Conservation (phyloP, 2,113 vertebrate genomes). For the Acrocephalus arundinaceus region DNA sequence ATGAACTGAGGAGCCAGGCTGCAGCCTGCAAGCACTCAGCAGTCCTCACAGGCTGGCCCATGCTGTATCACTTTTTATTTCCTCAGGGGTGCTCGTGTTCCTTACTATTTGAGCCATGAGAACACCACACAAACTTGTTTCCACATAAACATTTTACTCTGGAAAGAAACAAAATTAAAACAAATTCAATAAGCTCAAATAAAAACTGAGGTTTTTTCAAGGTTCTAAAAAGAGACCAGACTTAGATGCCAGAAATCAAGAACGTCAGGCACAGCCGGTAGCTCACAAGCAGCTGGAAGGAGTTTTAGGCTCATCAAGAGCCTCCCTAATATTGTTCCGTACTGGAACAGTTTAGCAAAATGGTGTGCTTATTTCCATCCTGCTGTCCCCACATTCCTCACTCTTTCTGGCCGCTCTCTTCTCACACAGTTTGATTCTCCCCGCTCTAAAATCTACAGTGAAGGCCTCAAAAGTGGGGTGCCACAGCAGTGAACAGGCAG, state of each 20-base stretch:
- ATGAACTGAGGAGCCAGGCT: neutral
- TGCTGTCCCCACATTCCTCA: neutral
- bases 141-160: neutral
- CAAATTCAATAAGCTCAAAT: neutral
- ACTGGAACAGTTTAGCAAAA: neutral
- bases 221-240: neutral
- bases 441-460: neutral
- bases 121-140: neutral
- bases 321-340: neutral
- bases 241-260: neutral
- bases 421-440: neutral
- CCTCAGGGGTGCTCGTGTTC: neutral
- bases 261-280: fast-evolving
- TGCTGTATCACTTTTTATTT: neutral
- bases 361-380: neutral
- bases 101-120: neutral
- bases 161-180: slow-evolving; percentile 3
- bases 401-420: neutral
- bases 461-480: neutral
- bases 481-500: neutral
- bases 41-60: neutral
- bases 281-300: neutral
- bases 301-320: neutral
- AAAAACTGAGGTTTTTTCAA: neutral
- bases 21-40: neutral